These are phyloP conservation scores for Drosophila tanythrix DNA, from an alignment of 2,888 invertebrate genomes.

Conservation along the genomic window DNA sequence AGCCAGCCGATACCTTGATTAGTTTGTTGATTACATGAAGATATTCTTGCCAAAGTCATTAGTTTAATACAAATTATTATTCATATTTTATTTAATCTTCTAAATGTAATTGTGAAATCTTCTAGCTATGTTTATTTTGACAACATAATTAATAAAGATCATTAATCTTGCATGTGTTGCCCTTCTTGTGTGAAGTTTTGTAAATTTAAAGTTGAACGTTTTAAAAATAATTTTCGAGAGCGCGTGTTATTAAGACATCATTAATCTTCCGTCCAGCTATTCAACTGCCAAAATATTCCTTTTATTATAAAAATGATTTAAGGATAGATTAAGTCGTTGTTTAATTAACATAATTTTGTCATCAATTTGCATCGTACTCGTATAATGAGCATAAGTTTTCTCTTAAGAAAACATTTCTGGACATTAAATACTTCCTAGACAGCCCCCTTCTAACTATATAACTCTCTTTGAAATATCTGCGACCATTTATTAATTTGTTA, in stretches of 20 bases:
- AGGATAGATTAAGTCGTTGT: not conserved
- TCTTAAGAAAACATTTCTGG: not conserved
- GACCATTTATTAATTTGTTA: slow-evolving; percentile 39
- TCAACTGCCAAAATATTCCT: not conserved
- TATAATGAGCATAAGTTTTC: not conserved
- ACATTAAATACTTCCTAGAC: not conserved
- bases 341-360: slow-evolving; percentile 1
- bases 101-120: slow-evolving; percentile 4
- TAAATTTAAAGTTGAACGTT: not conserved
- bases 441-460: not conserved
- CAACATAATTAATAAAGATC: not conserved
- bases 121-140: not conserved
- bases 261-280: slow-evolving; percentile 13
- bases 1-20: not conserved
- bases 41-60: not conserved
- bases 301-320: not conserved
- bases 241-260: not conserved
- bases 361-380: not conserved
- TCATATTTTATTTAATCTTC: not conserved
- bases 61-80: not conserved
- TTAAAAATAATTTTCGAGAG: not conserved
- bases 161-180: slow-evolving; percentile 28
- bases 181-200: not conserved
- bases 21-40: not conserved
- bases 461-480: slow-evolving; percentile 14